Percentiles rank a stretch among this genome's conserved stretches.
Evolutionary conservation across 2,888 invertebrate genomes (phyloP).

Genomic region (Allacma fusca): DNA sequence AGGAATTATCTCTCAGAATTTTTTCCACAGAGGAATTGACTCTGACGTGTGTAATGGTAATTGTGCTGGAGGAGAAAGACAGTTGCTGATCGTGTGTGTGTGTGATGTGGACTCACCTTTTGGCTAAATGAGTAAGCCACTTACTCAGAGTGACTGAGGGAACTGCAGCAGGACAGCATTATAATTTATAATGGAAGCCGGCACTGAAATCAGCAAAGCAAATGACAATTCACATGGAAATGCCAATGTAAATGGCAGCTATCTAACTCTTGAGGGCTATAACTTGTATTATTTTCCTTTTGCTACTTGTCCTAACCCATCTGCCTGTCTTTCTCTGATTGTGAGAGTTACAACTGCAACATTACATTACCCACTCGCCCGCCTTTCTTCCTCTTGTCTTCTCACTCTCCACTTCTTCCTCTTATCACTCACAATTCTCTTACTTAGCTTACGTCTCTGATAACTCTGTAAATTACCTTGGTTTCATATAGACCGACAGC

Average conservation of each 20-base stretch:
- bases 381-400: neutral
- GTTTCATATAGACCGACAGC: neutral
- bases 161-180: neutral
- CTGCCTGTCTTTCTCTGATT: constrained; percentile 21
- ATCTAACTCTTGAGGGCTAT: neutral
- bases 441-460: neutral
- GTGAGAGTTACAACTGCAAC: constrained; percentile 1
- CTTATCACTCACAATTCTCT: neutral
- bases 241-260: constrained; percentile 27
- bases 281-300: constrained; percentile 2
- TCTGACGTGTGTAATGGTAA: too few species aligned
- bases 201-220: constrained; percentile 19
- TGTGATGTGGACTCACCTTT: neutral
- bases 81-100: neutral
- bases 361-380: neutral
- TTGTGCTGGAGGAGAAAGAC: neutral
- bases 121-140: constrained; percentile 18
- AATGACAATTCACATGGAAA: constrained; percentile 20
- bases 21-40: too few species aligned
- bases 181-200: constrained; percentile 31
- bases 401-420: neutral
- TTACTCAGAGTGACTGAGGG: neutral
- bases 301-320: constrained; percentile 19
- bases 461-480: neutral
- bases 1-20: too few species aligned